Percentiles rank a stretch among this genome's conserved stretches.
Conservation (phyloP, 1,140 invertebrate species). For the Diplogasteroides magnus region DNA sequence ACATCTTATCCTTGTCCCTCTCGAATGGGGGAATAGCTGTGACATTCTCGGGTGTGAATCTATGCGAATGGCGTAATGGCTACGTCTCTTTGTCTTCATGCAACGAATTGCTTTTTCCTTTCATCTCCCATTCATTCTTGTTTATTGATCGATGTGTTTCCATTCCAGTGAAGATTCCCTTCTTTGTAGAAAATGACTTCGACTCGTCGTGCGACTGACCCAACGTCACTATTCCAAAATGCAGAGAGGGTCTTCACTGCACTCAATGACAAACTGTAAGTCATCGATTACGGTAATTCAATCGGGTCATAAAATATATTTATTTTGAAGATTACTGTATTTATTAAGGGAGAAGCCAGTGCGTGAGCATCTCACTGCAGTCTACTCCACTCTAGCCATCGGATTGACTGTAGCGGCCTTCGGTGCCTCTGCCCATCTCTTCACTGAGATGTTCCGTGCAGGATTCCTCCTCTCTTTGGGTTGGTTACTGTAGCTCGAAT, state of each 20-base stretch:
- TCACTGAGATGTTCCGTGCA: conserved; percentile 16
- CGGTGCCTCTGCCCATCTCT: conserved; percentile 21
- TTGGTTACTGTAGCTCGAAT: no score
- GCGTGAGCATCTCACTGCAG: conserved; percentile 23
- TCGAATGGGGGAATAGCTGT: no score
- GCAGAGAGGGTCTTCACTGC: background rate
- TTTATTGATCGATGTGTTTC: no score
- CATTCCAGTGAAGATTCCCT: no score
- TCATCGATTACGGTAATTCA: background rate
- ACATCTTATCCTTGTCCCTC: no score
- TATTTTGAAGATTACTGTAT: conserved; percentile 15
- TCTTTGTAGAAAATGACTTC: background rate
- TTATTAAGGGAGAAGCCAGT: conserved; percentile 30
- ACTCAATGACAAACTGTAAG: background rate
- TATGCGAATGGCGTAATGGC: no score
- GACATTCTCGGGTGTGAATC: no score
- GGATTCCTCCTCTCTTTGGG: background rate
- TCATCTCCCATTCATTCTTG: no score
- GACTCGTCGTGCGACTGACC: background rate
- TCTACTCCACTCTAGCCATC: conserved; percentile 27
- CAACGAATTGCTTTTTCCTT: no score
- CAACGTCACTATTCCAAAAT: background rate
- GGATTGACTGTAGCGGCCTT: conserved; percentile 13
- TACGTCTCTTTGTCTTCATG: no score
- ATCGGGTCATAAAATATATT: no score